These are phyloP conservation scores for Pyrgus malvae DNA, from an alignment of 2,888 invertebrate species.

Conservation along the genomic window DNA sequence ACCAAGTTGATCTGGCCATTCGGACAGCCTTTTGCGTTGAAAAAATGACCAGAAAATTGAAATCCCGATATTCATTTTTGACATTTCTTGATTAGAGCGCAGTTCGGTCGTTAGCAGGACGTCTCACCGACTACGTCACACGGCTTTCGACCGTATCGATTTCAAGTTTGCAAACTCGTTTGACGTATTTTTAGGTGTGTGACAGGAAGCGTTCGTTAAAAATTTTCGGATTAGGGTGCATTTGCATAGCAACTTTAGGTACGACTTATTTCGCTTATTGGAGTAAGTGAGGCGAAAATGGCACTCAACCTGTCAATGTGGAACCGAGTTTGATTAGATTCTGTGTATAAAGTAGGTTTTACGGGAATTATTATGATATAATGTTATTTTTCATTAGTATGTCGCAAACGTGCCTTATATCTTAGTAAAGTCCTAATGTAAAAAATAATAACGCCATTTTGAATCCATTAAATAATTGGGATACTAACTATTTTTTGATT, in stretches of 20 bases:
- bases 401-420: no score
- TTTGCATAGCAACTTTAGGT: slow-evolving; percentile 3
- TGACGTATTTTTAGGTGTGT: slow-evolving; percentile 8
- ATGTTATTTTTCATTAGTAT: no score
- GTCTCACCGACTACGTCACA: slow-evolving; percentile 36
- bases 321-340: no score
- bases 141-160: slow-evolving; percentile 52
- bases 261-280: neutral
- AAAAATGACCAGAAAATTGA: slow-evolving; percentile 67
- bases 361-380: no score
- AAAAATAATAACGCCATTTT: no score
- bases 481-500: no score
- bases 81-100: slow-evolving; percentile 80
- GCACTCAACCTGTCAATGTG: neutral
- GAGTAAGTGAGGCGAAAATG: neutral
- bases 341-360: no score
- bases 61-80: slow-evolving; percentile 81
- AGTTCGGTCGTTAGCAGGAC: slow-evolving; percentile 74
- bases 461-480: no score
- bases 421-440: no score
- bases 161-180: slow-evolving; percentile 43
- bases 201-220: slow-evolving; percentile 9
- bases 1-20: slow-evolving; percentile 76
- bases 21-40: slow-evolving; percentile 60
- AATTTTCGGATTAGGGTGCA: slow-evolving; percentile 14